These are phyloP conservation scores for Ashinkailepas kermadecensis DNA, from an alignment of 2,888 invertebrate genomes.

Conservation along the genomic window DNA sequence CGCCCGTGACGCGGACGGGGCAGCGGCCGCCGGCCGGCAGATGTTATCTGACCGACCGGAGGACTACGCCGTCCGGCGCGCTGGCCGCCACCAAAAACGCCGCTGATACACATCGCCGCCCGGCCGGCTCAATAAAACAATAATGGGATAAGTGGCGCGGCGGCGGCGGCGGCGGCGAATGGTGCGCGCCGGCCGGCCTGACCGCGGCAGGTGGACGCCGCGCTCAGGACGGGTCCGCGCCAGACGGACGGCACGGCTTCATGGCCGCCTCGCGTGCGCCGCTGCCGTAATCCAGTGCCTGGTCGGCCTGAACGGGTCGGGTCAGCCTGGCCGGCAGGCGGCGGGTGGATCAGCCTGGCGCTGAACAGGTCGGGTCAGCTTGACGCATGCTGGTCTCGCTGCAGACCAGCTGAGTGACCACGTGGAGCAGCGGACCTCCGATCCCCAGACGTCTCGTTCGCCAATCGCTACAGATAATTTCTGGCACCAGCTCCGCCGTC, in stretches of 20 bases:
- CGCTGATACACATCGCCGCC: background rate
- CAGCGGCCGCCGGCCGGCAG: background rate
- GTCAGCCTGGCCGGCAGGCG: no score
- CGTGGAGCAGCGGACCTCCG: no score
- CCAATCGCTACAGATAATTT: no score
- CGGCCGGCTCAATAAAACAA: constrained; percentile 15
- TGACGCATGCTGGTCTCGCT: no score
- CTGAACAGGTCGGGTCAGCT: no score
- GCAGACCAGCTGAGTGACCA: no score
- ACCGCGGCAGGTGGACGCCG: background rate
- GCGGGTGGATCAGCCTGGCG: no score
- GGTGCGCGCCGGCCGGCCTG: no score
- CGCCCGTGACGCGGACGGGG: background rate
- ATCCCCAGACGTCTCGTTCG: no score
- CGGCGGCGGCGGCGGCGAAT: background rate
- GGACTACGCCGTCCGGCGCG: background rate
- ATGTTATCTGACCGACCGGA: background rate
- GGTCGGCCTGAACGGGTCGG: background rate
- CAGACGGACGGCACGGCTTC: background rate
- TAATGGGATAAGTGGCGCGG: constrained; percentile 18
- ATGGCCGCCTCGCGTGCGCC: background rate
- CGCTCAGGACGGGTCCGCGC: background rate
- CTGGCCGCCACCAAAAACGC: background rate
- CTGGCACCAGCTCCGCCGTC: no score
- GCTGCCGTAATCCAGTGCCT: background rate